phyloP scores from a whole-genome alignment of 2,797 vertebrate genomes.

The Myoxocephalus aenaeus region DNA sequence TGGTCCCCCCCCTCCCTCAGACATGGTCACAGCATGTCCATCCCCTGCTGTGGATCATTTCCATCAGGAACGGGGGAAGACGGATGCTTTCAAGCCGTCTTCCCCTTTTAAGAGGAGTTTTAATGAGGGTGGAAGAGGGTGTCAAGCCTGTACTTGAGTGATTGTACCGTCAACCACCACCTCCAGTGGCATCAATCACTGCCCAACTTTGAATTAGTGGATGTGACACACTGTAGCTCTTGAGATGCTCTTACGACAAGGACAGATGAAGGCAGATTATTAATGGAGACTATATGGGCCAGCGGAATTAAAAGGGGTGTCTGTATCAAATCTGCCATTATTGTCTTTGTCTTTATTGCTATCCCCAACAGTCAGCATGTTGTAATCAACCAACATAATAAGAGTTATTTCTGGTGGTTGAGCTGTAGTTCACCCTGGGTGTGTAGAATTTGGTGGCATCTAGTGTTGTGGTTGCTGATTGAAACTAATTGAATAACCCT shows the following conservation, averaged over 20 bases:
- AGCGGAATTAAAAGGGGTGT: constrained; percentile 54
- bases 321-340: constrained; percentile 38
- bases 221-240: constrained; percentile 70
- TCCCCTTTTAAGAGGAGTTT: constrained; percentile 70
- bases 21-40: constrained; percentile 42
- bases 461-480: background rate
- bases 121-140: constrained; percentile 72
- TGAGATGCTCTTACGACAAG: constrained; percentile 64
- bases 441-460: background rate
- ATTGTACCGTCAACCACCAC: constrained; percentile 75
- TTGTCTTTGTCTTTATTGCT: constrained; percentile 40
- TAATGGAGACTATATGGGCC: constrained; percentile 61
- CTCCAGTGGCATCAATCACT: constrained; percentile 79
- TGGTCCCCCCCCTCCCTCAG: background rate
- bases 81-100: constrained; percentile 40
- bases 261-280: constrained; percentile 79
- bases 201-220: constrained; percentile 76
- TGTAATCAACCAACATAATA: background rate
- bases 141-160: constrained; percentile 72
- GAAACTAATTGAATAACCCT: background rate
- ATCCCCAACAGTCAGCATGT: constrained; percentile 18
- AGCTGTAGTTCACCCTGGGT: constrained; percentile 57
- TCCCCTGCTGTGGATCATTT: constrained; percentile 49
- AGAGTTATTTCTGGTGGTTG: constrained; percentile 75
- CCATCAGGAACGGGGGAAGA: constrained; percentile 45